Evolutionary conservation across 1,140 invertebrate species (phyloP).

Genomic region (Trichogramma pretiosum): DNA sequence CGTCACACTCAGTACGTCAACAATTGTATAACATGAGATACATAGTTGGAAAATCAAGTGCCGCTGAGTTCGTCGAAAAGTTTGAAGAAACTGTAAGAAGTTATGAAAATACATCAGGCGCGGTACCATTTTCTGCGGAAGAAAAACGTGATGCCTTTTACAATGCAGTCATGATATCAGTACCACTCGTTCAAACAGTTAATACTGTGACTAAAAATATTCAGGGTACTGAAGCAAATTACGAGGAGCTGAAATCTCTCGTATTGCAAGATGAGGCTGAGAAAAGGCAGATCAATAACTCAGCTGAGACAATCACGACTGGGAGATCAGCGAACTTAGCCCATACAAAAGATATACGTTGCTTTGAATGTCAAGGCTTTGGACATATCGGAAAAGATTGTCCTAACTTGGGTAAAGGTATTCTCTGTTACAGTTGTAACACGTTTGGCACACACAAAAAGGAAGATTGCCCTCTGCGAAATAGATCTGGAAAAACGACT

Average conservation of each 20-base stretch:
- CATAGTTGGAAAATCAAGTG: slow-evolving; percentile 10
- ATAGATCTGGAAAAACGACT: neutral
- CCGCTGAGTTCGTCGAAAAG: slow-evolving; percentile 16
- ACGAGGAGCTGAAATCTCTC: slow-evolving; percentile 19
- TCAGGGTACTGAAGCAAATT: slow-evolving; percentile 13
- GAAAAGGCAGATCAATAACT: too few relatives aligned
- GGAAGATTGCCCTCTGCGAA: too few relatives aligned
- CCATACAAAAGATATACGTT: neutral
- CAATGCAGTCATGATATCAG: slow-evolving; percentile 13
- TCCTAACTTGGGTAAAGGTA: neutral
- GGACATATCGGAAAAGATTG: neutral
- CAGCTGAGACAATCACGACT: neutral
- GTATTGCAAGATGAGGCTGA: slow-evolving; percentile 17
- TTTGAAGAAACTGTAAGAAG: slow-evolving; percentile 20
- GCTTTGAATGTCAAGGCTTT: neutral
- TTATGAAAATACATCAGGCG: slow-evolving; percentile 13
- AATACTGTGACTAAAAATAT: slow-evolving; percentile 16
- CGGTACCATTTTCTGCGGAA: slow-evolving; percentile 9
- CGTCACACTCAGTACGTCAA: slow-evolving; percentile 8
- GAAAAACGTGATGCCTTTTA: slow-evolving; percentile 23
- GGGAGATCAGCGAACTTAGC: neutral
- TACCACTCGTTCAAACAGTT: slow-evolving; percentile 16
- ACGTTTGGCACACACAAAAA: neutral
- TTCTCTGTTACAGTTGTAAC: neutral
- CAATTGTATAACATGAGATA: slow-evolving; percentile 16